Conservation (phyloP, 1,140 invertebrate genomes). For the Papilio helenus region DNA sequence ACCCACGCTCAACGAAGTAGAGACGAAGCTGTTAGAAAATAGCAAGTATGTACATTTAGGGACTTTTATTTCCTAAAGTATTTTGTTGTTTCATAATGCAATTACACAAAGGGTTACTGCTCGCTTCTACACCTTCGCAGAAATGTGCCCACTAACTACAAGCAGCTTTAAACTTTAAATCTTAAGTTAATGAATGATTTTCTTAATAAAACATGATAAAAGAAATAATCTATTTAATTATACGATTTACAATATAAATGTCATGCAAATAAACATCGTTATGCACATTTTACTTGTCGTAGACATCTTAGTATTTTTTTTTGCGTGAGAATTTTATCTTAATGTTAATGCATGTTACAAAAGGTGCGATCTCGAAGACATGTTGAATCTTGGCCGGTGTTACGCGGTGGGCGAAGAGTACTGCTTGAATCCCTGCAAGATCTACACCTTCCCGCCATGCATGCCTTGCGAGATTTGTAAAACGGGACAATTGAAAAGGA, state of each 20-base stretch:
- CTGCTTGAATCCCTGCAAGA: constrained; percentile 52
- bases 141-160: no score
- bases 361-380: constrained; percentile 72
- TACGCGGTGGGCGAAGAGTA: constrained; percentile 71
- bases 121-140: no score
- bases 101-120: no score
- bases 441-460: constrained; percentile 47
- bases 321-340: background rate
- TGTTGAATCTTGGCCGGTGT: constrained; percentile 68
- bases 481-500: constrained; percentile 2
- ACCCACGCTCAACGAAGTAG: constrained; percentile 60
- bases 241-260: background rate
- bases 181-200: no score
- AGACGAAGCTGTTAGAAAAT: constrained; percentile 56
- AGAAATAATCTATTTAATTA: background rate
- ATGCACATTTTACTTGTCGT: background rate
- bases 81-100: no score
- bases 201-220: background rate
- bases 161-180: no score
- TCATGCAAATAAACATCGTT: background rate
- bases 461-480: constrained; percentile 39
- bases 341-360: constrained; percentile 26
- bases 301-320: background rate
- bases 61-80: no score
- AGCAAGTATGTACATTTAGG: constrained; percentile 54